Evolutionary conservation across 2,888 invertebrate genomes (phyloP).

Genomic region (Agonopterix subpropinquella): DNA sequence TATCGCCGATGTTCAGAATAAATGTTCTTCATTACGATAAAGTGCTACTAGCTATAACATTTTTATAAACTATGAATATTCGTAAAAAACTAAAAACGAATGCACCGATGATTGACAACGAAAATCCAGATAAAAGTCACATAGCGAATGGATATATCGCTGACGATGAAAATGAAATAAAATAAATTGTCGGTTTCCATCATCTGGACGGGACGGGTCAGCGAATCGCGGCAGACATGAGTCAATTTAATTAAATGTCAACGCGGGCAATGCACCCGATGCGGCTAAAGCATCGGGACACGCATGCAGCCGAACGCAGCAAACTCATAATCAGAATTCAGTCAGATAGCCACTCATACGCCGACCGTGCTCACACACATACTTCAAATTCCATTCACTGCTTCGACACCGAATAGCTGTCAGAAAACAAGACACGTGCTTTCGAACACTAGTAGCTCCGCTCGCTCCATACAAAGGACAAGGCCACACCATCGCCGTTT

Average conservation of each 20-base stretch:
- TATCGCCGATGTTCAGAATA: too few relatives aligned
- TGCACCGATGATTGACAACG: too few relatives aligned
- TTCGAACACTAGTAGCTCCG: constrained; percentile 12
- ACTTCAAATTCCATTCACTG: constrained; percentile 17
- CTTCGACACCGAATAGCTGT: constrained; percentile 13
- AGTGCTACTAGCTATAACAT: too few relatives aligned
- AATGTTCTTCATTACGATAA: too few relatives aligned
- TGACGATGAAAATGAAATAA: constrained; percentile 14
- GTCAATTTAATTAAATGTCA: constrained; percentile 67
- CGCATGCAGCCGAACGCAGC: constrained; percentile 28
- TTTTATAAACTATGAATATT: too few relatives aligned
- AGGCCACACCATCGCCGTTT: too few relatives aligned
- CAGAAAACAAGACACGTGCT: constrained; percentile 18
- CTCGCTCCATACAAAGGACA: constrained; percentile 1
- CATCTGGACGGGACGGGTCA: constrained; percentile 31
- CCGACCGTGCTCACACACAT: constrained; percentile 10
- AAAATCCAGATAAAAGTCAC: too few relatives aligned
- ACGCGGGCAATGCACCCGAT: constrained; percentile 45
- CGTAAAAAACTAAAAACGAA: too few relatives aligned
- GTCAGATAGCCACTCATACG: constrained; percentile 27
- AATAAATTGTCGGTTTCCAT: constrained; percentile 21
- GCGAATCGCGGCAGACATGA: constrained; percentile 37
- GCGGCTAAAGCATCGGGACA: constrained; percentile 21
- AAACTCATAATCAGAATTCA: constrained; percentile 43
- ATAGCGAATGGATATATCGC: neutral